Conservation (phyloP, 2,888 invertebrate species). For the Lutraria lutraria region DNA sequence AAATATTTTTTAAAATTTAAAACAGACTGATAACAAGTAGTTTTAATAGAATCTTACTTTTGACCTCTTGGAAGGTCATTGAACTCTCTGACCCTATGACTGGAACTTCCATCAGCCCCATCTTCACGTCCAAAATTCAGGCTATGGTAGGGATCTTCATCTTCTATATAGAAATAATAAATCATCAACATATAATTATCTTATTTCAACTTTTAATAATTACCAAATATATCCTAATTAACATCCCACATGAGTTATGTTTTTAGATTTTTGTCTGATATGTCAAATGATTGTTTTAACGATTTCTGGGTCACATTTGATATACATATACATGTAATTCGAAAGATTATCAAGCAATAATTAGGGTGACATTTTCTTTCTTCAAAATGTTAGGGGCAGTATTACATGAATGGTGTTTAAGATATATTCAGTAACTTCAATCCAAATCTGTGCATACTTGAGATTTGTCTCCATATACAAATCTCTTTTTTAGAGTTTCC, state of each 20-base stretch:
- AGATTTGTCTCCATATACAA: too few species aligned
- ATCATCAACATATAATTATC: too few species aligned
- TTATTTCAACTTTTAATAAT: background rate
- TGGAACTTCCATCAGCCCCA: background rate
- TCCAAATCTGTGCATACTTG: too few species aligned
- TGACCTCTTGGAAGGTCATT: slow-evolving; percentile 50
- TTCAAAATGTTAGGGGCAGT: too few species aligned
- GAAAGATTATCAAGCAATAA: background rate
- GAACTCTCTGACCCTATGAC: background rate
- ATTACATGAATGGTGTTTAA: too few species aligned
- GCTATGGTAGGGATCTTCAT: slow-evolving; percentile 39
- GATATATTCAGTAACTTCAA: too few species aligned
- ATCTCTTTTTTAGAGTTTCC: too few species aligned
- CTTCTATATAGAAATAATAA: background rate
- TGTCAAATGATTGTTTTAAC: background rate
- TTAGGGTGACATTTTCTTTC: too few species aligned
- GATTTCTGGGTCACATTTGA: background rate
- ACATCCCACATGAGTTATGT: background rate
- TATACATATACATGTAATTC: background rate
- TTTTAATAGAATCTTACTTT: slow-evolving; percentile 36
- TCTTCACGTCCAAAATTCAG: slow-evolving; percentile 35
- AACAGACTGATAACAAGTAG: background rate
- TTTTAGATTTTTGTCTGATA: background rate
- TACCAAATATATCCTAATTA: background rate
- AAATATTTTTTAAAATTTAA: background rate